phyloP scores from a whole-genome alignment of 1,140 invertebrate genomes.

The Zelostemma sp. region DNA sequence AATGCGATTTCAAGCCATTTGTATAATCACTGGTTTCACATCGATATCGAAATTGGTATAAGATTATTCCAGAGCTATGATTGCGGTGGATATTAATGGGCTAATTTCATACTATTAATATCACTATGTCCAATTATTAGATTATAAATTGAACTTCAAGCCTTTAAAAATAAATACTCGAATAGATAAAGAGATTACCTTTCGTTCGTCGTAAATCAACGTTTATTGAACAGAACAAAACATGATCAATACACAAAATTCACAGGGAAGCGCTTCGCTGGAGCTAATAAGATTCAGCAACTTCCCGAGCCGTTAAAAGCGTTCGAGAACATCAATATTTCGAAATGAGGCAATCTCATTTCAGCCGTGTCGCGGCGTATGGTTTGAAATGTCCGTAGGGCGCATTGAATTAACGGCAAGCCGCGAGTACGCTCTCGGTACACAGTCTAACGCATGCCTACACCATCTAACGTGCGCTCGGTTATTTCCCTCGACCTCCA shows the following conservation, averaged over 20 bases:
- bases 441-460: slow-evolving; percentile 31
- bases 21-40: too few species aligned
- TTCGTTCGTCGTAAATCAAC: too few species aligned
- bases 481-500: slow-evolving; percentile 45
- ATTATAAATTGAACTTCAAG: too few species aligned
- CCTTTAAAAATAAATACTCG: too few species aligned
- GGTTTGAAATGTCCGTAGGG: slow-evolving; percentile 1
- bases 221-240: too few species aligned
- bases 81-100: too few species aligned
- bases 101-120: too few species aligned
- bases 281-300: neutral
- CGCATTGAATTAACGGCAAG: slow-evolving; percentile 4
- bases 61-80: too few species aligned
- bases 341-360: neutral
- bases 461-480: slow-evolving; percentile 26
- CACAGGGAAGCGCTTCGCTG: neutral
- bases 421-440: neutral
- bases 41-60: too few species aligned
- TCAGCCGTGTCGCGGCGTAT: neutral
- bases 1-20: too few species aligned
- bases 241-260: neutral
- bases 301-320: neutral
- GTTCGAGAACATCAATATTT: neutral
- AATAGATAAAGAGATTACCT: too few species aligned
- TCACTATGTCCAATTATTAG: too few species aligned